Conservation (phyloP, 2,797 vertebrate genomes). For the Taenioides sp. region DNA sequence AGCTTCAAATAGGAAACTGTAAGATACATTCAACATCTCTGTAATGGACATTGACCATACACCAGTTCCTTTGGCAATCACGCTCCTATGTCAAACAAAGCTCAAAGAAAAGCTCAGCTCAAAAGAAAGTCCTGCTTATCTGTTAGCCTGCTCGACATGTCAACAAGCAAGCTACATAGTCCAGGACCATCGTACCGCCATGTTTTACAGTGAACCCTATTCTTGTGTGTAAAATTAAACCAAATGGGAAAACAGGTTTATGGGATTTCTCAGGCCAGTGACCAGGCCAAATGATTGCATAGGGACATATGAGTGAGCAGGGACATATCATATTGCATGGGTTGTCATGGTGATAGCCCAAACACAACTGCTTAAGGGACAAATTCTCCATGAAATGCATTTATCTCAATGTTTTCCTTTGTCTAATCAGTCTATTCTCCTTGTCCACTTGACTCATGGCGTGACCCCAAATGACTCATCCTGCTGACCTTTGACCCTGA, state of each 20-base stretch:
- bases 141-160: constrained; percentile 33
- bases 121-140: constrained; percentile 1
- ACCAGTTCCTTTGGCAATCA: constrained; percentile 2
- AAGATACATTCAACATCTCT: not conserved
- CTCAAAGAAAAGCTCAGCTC: not conserved
- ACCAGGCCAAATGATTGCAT: not conserved
- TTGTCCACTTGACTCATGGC: constrained; percentile 43
- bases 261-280: constrained; percentile 50
- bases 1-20: constrained; percentile 7
- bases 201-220: constrained; percentile 24
- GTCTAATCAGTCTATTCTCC: constrained; percentile 39
- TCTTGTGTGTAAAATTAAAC: constrained; percentile 46
- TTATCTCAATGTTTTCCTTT: constrained; percentile 40
- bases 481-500: constrained; percentile 56
- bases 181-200: constrained; percentile 17
- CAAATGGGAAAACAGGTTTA: constrained; percentile 60
- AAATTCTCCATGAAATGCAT: not conserved
- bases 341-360: not conserved
- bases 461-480: constrained; percentile 55
- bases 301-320: constrained; percentile 6
- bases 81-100: not conserved
- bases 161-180: constrained; percentile 15
- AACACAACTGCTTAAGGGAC: constrained; percentile 4
- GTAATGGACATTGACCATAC: constrained; percentile 5
- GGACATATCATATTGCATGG: not conserved